phyloP scores from a whole-genome alignment of 2,888 invertebrate genomes.

The Flexamia atlantica region DNA sequence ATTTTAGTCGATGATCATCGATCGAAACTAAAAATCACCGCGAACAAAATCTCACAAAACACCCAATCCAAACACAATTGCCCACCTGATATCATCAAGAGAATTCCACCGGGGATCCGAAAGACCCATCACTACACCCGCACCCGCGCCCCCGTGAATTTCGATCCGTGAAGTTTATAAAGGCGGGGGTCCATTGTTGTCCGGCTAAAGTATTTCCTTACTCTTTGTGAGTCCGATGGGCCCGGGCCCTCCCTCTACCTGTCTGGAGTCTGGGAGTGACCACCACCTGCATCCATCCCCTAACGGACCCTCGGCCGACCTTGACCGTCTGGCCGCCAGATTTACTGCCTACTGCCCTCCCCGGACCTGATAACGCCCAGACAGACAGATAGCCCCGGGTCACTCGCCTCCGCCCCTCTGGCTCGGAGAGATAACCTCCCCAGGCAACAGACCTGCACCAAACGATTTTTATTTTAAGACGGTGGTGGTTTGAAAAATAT shows the following conservation, averaged over 20 bases:
- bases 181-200: constrained; percentile 52
- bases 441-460: not conserved
- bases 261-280: constrained; percentile 39
- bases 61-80: not conserved
- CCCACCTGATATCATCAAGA: constrained; percentile 27
- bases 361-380: constrained; percentile 50
- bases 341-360: constrained; percentile 41
- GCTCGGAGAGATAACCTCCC: not conserved
- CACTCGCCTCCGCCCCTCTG: not conserved
- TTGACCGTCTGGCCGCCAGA: constrained; percentile 55
- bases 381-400: constrained; percentile 32
- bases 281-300: constrained; percentile 43
- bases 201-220: constrained; percentile 56
- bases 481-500: too few relatives aligned
- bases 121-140: constrained; percentile 18
- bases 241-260: constrained; percentile 8
- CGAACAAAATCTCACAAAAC: too few relatives aligned
- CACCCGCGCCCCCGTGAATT: constrained; percentile 46
- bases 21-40: too few relatives aligned
- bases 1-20: too few relatives aligned
- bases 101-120: constrained; percentile 8
- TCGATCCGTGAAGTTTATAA: constrained; percentile 54
- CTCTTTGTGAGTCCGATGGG: constrained; percentile 41
- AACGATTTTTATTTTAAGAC: too few relatives aligned
- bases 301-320: constrained; percentile 48